These are phyloP conservation scores for Matsumurasca onukii DNA, from an alignment of 1,140 invertebrate genomes.

Conservation along the genomic window DNA sequence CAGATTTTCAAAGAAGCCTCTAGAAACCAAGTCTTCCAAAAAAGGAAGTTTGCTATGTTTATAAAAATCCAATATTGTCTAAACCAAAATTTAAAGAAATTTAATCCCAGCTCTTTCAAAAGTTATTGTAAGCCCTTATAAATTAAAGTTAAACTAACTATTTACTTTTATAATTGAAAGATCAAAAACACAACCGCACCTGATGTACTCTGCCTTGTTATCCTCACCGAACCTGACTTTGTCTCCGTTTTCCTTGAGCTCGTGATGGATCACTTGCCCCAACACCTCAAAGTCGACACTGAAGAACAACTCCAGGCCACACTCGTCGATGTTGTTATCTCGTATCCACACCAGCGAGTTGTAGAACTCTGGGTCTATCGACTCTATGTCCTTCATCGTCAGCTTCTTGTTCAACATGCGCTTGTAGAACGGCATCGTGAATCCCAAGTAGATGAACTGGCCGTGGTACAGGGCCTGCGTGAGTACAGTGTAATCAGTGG, in stretches of 20 bases:
- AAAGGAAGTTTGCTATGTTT: not conserved
- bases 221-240: constrained; percentile 83
- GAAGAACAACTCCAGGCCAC: constrained; percentile 95
- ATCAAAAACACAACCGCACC: no score
- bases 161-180: no score
- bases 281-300: constrained; percentile 97
- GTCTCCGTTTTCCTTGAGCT: constrained; percentile 84
- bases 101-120: not conserved
- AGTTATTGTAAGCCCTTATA: no score
- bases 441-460: constrained; percentile 98
- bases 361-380: constrained; percentile 98
- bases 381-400: constrained; percentile 97
- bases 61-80: not conserved
- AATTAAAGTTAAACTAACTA: no score
- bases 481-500: no score
- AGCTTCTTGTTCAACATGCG: constrained; percentile 98
- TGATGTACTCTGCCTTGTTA: constrained; percentile 97
- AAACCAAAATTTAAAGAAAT: not conserved
- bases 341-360: constrained; percentile 95
- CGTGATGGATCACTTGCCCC: constrained; percentile 77
- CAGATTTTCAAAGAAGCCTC: no score
- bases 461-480: constrained; percentile 96
- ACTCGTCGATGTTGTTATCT: constrained; percentile 97
- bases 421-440: constrained; percentile 99
- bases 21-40: no score